phyloP scores from a whole-genome alignment of 2,888 invertebrate genomes.

The Geophilus truncorum region DNA sequence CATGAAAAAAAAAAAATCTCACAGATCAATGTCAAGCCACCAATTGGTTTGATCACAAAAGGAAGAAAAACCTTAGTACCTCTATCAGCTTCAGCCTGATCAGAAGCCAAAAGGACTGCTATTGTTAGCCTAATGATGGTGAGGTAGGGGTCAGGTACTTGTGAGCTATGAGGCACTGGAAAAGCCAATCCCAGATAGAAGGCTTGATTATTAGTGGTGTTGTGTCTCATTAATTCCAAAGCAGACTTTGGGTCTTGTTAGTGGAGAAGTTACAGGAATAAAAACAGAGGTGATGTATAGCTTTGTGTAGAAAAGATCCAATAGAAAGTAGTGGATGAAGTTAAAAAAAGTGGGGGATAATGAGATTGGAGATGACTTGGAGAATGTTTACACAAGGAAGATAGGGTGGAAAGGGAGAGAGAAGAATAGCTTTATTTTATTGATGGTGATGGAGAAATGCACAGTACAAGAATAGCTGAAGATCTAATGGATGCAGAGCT shows the following conservation, averaged over 20 bases:
- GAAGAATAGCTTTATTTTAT: slow-evolving; percentile 27
- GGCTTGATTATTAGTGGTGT: slow-evolving; percentile 22
- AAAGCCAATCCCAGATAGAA: slow-evolving; percentile 22
- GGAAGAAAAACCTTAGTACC: slow-evolving; percentile 20
- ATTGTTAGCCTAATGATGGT: slow-evolving; percentile 24
- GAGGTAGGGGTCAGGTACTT: slow-evolving; percentile 7
- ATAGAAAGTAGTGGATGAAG: background rate
- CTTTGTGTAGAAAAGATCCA: background rate
- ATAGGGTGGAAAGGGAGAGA: background rate
- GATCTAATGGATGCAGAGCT: slow-evolving; percentile 13
- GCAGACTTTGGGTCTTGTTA: slow-evolving; percentile 16
- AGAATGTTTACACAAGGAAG: background rate
- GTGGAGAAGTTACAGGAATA: slow-evolving; percentile 21
- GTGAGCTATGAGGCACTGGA: background rate
- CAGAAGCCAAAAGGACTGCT: slow-evolving; percentile 16
- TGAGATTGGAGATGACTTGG: slow-evolving; percentile 21
- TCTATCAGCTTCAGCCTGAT: slow-evolving; percentile 15
- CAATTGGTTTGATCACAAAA: slow-evolving; percentile 27
- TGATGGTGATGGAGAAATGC: slow-evolving; percentile 25
- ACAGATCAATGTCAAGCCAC: slow-evolving; percentile 21
- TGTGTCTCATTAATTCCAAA: slow-evolving; percentile 20
- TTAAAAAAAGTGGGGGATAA: slow-evolving; percentile 16
- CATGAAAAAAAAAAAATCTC: background rate
- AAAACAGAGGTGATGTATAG: slow-evolving; percentile 15
- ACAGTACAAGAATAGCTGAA: background rate